Percentiles rank a stretch among this genome's conserved stretches.
These are phyloP conservation scores for Scaptomyza flava DNA, from an alignment of 2,888 invertebrate species.

Conservation along the genomic window DNA sequence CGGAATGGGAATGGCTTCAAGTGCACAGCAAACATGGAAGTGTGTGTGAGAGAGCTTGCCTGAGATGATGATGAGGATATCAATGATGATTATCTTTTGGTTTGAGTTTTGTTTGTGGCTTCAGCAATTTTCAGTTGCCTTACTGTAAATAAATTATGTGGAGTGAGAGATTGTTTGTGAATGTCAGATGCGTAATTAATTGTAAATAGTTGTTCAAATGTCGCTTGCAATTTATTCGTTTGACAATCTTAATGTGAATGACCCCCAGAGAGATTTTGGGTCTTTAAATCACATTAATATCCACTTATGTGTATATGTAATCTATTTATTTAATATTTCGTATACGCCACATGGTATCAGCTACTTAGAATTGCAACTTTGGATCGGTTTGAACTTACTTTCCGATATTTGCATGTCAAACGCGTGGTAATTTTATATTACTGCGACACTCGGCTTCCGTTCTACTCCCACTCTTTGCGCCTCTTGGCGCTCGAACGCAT, in stretches of 20 bases:
- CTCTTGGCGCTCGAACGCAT: constrained; percentile 56
- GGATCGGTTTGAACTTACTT: constrained; percentile 38
- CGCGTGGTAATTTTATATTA: constrained; percentile 71
- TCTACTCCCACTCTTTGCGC: background rate
- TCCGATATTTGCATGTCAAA: constrained; percentile 76
- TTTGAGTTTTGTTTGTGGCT: constrained; percentile 27
- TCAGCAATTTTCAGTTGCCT: constrained; percentile 17
- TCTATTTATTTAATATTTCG: constrained; percentile 14
- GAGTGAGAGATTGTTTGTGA: constrained; percentile 16
- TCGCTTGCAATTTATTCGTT: constrained; percentile 74
- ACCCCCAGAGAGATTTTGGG: constrained; percentile 26
- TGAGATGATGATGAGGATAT: constrained; percentile 10
- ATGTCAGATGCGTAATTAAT: constrained; percentile 69
- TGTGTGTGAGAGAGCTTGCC: constrained; percentile 24
- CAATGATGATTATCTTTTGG: constrained; percentile 25
- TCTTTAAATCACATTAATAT: background rate
- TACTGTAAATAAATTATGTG: background rate
- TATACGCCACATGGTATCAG: constrained; percentile 28
- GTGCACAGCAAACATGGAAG: constrained; percentile 6
- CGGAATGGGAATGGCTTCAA: constrained; percentile 16
- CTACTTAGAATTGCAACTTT: constrained; percentile 41
- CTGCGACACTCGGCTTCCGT: constrained; percentile 56
- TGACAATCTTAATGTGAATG: constrained; percentile 42
- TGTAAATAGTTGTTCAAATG: constrained; percentile 74
- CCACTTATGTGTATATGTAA: background rate